Conservation (phyloP, 2,113 vertebrate genomes). For the Centropus bengalensis region DNA sequence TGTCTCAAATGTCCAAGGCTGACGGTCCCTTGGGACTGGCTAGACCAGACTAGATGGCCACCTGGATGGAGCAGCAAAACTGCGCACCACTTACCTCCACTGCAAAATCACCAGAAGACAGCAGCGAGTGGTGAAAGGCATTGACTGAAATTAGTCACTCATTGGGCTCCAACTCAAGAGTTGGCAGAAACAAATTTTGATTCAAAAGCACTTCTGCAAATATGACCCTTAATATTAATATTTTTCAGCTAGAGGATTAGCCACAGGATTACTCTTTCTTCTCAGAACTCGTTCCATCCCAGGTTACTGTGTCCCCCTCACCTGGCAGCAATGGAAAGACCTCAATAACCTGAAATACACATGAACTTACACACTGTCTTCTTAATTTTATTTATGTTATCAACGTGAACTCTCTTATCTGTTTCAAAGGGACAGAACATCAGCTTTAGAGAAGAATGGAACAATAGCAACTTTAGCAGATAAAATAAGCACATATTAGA, state of each 20-base stretch:
- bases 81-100: neutral
- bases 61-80: conserved; percentile 1
- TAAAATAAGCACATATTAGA: neutral
- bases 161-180: neutral
- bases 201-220: neutral
- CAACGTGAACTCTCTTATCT: neutral
- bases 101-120: conserved; percentile 30
- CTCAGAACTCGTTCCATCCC: neutral
- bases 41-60: too few relatives aligned
- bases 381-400: neutral
- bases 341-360: neutral
- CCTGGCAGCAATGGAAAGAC: neutral
- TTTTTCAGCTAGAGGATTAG: neutral
- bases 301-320: neutral
- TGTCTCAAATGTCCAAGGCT: neutral
- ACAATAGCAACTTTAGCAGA: neutral
- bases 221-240: neutral
- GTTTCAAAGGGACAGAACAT: neutral
- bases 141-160: conserved; percentile 5
- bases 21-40: accelerated
- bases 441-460: neutral
- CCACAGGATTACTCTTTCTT: neutral
- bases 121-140: neutral
- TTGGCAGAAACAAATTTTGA: neutral
- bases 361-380: neutral